Percentiles rank a stretch among this genome's conserved stretches.
phyloP scores from a whole-genome alignment of 2,888 invertebrate species.

The Spicauda simplicius region DNA sequence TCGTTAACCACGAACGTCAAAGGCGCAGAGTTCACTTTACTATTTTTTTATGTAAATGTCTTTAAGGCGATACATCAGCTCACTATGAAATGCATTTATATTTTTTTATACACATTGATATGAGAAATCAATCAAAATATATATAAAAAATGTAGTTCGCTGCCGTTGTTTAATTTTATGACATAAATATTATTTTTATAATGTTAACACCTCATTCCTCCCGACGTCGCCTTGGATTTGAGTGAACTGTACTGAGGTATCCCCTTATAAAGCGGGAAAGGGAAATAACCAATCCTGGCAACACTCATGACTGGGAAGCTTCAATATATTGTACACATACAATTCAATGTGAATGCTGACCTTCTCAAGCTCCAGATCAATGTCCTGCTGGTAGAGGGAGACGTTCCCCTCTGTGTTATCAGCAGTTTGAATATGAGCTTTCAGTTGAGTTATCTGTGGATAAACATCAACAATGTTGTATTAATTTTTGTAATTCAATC shows the following conservation, averaged over 20 bases:
- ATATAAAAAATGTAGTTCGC: too few species aligned
- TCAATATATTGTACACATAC: background rate
- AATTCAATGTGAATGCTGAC: slow-evolving; percentile 53
- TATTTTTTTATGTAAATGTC: background rate
- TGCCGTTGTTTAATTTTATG: too few species aligned
- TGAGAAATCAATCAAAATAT: too few species aligned
- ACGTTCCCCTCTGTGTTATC: slow-evolving; percentile 75
- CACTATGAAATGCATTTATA: too few species aligned
- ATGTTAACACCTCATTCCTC: too few species aligned
- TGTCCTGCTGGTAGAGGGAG: slow-evolving; percentile 83
- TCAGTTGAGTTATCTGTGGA: slow-evolving; percentile 77
- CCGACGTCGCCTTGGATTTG: background rate
- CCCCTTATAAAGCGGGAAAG: background rate
- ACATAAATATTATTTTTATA: too few species aligned
- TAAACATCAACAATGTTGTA: slow-evolving; percentile 11
- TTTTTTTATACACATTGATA: too few species aligned
- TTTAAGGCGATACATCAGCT: background rate
- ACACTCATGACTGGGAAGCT: slow-evolving; percentile 8
- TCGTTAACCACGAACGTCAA: slow-evolving; percentile 20
- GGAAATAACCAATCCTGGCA: background rate
- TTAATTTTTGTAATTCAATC: too few species aligned
- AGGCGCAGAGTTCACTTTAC: background rate
- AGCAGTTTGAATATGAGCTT: slow-evolving; percentile 78
- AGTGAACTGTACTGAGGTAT: background rate
- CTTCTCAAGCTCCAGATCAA: slow-evolving; percentile 80